Evolutionary conservation across 2,113 vertebrate species (phyloP), one percentile per base, ranked within the genome.

Genomic region (Hydrolagus affinis): DNA sequence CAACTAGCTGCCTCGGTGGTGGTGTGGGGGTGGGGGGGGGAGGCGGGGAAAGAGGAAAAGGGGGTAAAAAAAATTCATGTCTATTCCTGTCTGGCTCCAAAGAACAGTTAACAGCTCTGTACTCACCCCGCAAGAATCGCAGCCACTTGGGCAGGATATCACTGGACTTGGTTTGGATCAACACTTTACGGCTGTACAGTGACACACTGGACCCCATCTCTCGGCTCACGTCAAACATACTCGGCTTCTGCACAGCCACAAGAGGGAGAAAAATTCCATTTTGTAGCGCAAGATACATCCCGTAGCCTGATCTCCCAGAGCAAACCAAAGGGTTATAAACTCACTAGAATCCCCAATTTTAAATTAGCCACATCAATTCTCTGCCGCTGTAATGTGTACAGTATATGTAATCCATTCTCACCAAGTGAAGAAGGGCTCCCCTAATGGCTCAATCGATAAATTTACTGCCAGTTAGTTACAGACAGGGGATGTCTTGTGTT

Each of bases 131-230:
- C 0, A 98, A 87, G 86, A 99, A 99, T 85, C 98, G 96, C 86
- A 99, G 91, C 98, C 98, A 99, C 86, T 97, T 97, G 3, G 98
- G 97, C 87, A 99, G 91, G 88, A 99, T 95, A 60, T 99, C 97
- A 0, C 95, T 76, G 28, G 98, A 95, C 88, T 97, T 98, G 90
- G 97, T 97, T 87, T 98, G 96, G 92, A 99, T 98, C 87, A 99
- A 93, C 57, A 99, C 94, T 89, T 99, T 99, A 86, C 97, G 94
- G 90, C 97, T 98, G 90, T 96, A 99, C 71, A 99, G 94, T 0
- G 97, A 92, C 76, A 99, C 91, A 0, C 95, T 96, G 89, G 95
- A 95, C 87, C 95, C 96, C 94, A 96, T 91, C 86, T 99, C 98
- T 88, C 97, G 93, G 92, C 97, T 99, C 89, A 99, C 94, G 0